These are phyloP conservation scores for Ephialtes manifestator DNA, from an alignment of 2,888 invertebrate species.

Conservation along the genomic window DNA sequence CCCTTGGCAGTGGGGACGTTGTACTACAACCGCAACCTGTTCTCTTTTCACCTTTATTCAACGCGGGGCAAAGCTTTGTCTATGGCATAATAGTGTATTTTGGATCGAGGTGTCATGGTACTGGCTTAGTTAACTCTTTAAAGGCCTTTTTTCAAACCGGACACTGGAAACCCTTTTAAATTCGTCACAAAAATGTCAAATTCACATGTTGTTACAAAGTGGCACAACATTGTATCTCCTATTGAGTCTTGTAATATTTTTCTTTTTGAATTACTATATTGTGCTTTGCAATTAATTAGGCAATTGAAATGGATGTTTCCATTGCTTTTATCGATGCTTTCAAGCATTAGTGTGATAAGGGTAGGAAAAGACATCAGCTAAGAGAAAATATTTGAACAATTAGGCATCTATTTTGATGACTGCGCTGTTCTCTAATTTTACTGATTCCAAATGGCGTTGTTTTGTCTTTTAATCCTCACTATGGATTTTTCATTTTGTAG, in stretches of 20 bases:
- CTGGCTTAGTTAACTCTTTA: conserved; percentile 8
- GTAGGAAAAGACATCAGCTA: no score
- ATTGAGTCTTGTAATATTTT: not conserved
- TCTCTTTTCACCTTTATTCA: conserved; percentile 46
- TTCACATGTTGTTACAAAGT: not conserved
- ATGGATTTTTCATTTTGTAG: conserved; percentile 1
- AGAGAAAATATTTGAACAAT: not conserved
- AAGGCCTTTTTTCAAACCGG: not conserved
- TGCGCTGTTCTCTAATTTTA: not conserved
- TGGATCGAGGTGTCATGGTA: conserved; percentile 14
- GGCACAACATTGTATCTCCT: not conserved
- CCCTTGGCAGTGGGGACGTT: conserved; percentile 31
- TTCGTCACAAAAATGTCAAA: not conserved
- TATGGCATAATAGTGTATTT: conserved; percentile 44
- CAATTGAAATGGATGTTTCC: no score
- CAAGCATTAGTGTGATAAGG: no score
- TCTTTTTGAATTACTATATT: no score
- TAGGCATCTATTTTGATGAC: no score
- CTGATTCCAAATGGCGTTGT: not conserved
- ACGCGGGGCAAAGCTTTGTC: conserved; percentile 39
- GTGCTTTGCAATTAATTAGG: no score
- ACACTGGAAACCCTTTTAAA: not conserved
- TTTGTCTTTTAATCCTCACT: not conserved
- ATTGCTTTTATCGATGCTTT: no score
- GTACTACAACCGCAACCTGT: conserved; percentile 63